Evolutionary conservation across 2,113 vertebrate species (phyloP).

Genomic region (Ptilorrhoa leucosticta): DNA sequence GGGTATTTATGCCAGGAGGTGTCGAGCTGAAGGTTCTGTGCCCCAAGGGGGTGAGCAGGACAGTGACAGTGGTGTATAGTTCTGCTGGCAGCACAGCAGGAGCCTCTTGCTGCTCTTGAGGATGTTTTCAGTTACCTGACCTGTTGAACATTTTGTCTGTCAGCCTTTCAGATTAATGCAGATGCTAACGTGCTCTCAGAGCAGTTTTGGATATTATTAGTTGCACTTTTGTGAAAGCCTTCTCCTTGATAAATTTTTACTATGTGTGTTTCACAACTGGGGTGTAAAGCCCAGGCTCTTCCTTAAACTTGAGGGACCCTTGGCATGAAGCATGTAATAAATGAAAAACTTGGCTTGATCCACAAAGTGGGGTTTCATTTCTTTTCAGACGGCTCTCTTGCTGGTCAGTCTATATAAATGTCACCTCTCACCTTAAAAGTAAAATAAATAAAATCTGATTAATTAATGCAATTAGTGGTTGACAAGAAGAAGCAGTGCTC

Average conservation of each 20-base stretch:
- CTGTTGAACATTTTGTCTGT: neutral
- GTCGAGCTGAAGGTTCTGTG: neutral
- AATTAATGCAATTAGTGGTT: neutral
- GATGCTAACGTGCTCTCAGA: neutral
- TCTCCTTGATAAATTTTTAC: neutral
- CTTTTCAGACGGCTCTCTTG: neutral
- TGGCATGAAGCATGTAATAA: neutral
- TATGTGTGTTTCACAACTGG: neutral
- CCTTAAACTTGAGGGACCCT: neutral
- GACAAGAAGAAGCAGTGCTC: neutral
- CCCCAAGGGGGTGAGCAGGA: neutral
- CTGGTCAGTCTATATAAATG: neutral
- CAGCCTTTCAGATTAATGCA: neutral
- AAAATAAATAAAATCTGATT: neutral
- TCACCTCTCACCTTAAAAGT: neutral
- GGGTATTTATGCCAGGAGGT: neutral
- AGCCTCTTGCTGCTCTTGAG: neutral
- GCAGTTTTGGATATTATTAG: neutral
- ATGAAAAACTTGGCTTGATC: neutral
- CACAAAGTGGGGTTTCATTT: neutral
- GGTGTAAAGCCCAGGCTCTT: neutral
- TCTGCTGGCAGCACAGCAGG: neutral
- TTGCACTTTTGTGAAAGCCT: neutral
- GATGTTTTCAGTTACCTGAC: neutral
- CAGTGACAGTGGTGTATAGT: accelerated